Evolutionary conservation across 2,797 vertebrate genomes (phyloP), one percentile per base, ranked within the genome.

Genomic region (Diplodus sargus): DNA sequence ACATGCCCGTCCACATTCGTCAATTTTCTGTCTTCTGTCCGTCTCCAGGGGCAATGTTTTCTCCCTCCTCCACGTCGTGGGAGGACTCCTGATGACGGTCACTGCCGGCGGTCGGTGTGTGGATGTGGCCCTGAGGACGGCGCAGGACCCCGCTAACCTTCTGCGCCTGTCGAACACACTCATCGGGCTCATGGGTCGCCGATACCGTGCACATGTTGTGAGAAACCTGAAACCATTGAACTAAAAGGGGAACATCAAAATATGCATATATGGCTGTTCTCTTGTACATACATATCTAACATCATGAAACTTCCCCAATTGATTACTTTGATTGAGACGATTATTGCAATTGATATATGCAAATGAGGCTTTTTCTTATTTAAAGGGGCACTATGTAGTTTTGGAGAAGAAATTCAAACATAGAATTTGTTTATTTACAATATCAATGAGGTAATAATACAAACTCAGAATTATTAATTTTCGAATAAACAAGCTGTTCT

Each of bases 81-180:
- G 84, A 18, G 86, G 85, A 1, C 76, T 92, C n/a, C 43, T 90
- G 70, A 57, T 86, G 82, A 67, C 74, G 0, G 78, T 52, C 59
- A 67, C 87, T 0, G 81, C 77, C 9, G 67, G 81, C 0, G 4
- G 83, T 34, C 49, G 1, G 13, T 89, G 83, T 51, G 64, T 88
- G 70, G 87, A 88, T 0, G 74, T 53, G 47, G 85, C 65, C 17
- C 39, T 87, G 49, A 74, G 23, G 47, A 52, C 12, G 20, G 78
- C 59, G 12, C 82, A 78, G 63, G 12, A 64, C 74, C 83, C 86
- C 0, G 22, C 68, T 4, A 71, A 71, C 63, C 74, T 89, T 30
- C 60, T 22, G 42, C 3, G 52, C 7, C 78, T 91, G 43, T 81
- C 83, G 2, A 53, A 82, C 56, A 23, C 76, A 0, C 70, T 85